Base-by-base conservation (phyloP, 2,113 vertebrate species). In the Archocentrus centrarchus region DNA sequence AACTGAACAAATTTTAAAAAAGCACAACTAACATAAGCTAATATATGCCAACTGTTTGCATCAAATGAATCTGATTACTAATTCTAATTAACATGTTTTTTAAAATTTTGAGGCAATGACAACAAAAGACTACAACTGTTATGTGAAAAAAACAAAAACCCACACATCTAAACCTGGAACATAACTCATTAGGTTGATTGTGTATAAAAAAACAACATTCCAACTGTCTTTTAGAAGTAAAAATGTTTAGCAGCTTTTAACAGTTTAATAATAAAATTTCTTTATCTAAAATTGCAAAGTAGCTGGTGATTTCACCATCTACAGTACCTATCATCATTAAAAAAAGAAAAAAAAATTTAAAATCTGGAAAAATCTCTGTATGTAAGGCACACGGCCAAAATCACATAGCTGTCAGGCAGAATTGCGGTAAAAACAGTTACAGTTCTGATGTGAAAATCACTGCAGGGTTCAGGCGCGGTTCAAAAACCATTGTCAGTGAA, bases 371-470 rank as follows among this genome's bases (percentile, higher is more conserved):
- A 53, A 70, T 70, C 10, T 70, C 47, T 70, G 15, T 20, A 32
- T 53, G 24, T 27, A 53, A 18, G 27, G 17, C 17, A 27, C 53
- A n/a, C 7, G 44, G 44, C 44, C 17, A 32, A 73, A 53, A 20
- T 44, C 17, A 30, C 18, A 53, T 73, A 73, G 20, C 27, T 50
- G 24, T 73, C 66, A n/a, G 44, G 27, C 1, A 1, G 10, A 2
- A 7, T 1, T 53, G 17, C 66, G 32, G 44, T 73, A 32, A 53
- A 53, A 73, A 73, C 44, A 53, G 4, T 6, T 10, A 73, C 44
- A 53, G 20, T 73, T 73, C 3, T 73, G 66, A 50, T 30, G 24
- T 73, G 66, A 50, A 73, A 73, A 53, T 73, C 66, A 13, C 66
- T n/a, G 27, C 24, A 73, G 66, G 66, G 6, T n/a, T 32, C 24